Conservation (phyloP, 2,888 invertebrate species). For the Drosophila limbata region DNA sequence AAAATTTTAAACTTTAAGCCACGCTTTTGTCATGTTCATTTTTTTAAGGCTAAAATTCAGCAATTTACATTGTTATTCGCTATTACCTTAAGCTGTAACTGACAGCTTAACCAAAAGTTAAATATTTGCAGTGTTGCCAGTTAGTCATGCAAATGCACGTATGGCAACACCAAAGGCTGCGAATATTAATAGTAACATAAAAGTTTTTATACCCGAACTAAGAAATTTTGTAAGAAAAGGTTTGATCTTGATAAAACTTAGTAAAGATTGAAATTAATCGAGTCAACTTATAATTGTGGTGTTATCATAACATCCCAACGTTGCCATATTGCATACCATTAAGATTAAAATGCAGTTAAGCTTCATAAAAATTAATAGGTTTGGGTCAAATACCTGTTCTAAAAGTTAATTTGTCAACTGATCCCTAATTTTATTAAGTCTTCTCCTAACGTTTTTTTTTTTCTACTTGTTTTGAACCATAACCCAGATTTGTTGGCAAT, state of each 20-base stretch:
- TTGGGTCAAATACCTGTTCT: background rate
- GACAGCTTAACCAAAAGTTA: background rate
- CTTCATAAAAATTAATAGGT: background rate
- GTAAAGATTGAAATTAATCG: background rate
- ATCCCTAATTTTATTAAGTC: background rate
- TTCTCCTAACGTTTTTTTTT: background rate
- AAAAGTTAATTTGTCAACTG: background rate
- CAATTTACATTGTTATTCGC: background rate
- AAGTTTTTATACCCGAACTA: too few relatives aligned
- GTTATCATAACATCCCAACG: background rate
- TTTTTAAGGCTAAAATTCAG: constrained; percentile 1
- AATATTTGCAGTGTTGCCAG: constrained; percentile 1
- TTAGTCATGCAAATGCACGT: too few relatives aligned
- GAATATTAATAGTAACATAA: too few relatives aligned
- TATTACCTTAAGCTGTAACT: background rate
- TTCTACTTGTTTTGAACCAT: constrained; percentile 3
- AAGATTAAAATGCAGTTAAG: background rate
- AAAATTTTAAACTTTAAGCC: background rate
- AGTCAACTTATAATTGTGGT: background rate
- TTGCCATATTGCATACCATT: background rate
- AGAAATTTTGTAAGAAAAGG: too few relatives aligned
- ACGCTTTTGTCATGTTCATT: constrained; percentile 2
- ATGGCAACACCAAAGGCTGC: background rate
- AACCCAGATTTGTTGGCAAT: constrained; percentile 17
- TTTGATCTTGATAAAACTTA: background rate